Base-by-base conservation (phyloP, 2,113 vertebrate genomes). In the Vidua macroura region DNA sequence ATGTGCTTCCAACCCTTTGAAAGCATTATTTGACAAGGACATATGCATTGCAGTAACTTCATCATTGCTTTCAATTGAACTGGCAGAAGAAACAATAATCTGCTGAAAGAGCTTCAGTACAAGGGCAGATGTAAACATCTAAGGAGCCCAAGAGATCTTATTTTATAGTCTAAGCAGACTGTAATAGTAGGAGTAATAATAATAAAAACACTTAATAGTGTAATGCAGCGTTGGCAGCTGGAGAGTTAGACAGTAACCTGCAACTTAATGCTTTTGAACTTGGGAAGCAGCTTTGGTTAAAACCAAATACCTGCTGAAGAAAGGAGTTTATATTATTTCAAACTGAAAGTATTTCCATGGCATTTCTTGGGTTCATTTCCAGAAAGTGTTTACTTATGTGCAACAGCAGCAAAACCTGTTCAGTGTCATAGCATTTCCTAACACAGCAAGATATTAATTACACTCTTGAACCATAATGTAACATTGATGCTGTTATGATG, bases 181-280 rank as follows among this genome's bases (percentile, higher is more conserved):
- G 63, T n/a, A 88, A 43, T 44, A 82, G 56, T 3, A 82, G 58
- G 13, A 82, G 76, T 85, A 89, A 87, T 86, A 88, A 87, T 89
- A 92, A 91, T 86, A 92, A 94, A 86, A 86, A 76, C 73, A 22
- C 17, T 56, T 82, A 58, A 63, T 82, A 64, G 58, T 76, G 39
- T 84, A 91, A 56, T 60, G 41, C 63, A 37, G 43, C 3, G 10
- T 69, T 91, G 90, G 62, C 87, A 90, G 59, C 23, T 69, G 72
- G 83, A 56, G 82, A 48, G 63, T 64, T 84, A 91, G 91, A 39
- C 22, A 58, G 46, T 62, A 82, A 51, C 82, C 87, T 12, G 30
- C 51, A 86, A 93, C 53, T 83, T 94, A 85, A 91, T 87, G 53
- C 62, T 63, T 92, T 93, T 74, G 75, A 89, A 85, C 79, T 69